A percentile compares a stretch with the other conserved stretches of the same genome.
phyloP scores from a whole-genome alignment of 1,140 invertebrate species.

The Spodoptera litura region DNA sequence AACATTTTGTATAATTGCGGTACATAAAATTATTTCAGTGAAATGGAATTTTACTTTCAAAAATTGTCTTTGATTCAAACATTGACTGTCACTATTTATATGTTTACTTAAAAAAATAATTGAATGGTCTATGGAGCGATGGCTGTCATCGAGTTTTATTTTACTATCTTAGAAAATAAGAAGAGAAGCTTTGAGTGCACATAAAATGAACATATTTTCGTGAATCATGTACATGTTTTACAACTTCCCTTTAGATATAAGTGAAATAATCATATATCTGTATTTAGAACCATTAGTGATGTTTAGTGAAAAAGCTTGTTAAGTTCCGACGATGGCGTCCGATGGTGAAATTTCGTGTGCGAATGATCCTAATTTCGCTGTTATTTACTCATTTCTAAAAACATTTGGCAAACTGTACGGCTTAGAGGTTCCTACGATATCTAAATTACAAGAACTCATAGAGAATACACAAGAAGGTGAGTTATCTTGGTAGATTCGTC shows the following conservation, averaged over 20 bases:
- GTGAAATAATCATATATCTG: slow-evolving; percentile 75
- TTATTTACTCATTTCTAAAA: slow-evolving; percentile 97
- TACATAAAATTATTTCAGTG: background rate
- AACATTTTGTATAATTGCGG: too few species aligned
- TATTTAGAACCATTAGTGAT: slow-evolving; percentile 76
- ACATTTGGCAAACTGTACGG: slow-evolving; percentile 94
- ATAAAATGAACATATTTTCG: slow-evolving; percentile 83
- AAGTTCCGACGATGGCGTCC: slow-evolving; percentile 91
- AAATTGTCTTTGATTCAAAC: slow-evolving; percentile 23
- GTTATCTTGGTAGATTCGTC: slow-evolving; percentile 69
- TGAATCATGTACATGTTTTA: slow-evolving; percentile 86
- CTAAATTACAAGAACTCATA: slow-evolving; percentile 94
- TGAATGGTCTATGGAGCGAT: slow-evolving; percentile 77
- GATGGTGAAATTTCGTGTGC: slow-evolving; percentile 94
- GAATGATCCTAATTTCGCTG: slow-evolving; percentile 97
- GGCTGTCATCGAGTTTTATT: slow-evolving; percentile 84
- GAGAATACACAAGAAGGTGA: slow-evolving; percentile 95
- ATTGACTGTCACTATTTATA: slow-evolving; percentile 16
- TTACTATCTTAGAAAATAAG: slow-evolving; percentile 80
- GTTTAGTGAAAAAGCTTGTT: slow-evolving; percentile 79
- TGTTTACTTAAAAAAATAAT: slow-evolving; percentile 48
- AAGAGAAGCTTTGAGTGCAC: slow-evolving; percentile 77
- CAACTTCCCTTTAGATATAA: slow-evolving; percentile 80
- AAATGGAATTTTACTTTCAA: background rate
- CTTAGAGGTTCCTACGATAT: slow-evolving; percentile 91